phyloP scores from a whole-genome alignment of 1,140 invertebrate genomes.

The Neotoxoptera formosana region DNA sequence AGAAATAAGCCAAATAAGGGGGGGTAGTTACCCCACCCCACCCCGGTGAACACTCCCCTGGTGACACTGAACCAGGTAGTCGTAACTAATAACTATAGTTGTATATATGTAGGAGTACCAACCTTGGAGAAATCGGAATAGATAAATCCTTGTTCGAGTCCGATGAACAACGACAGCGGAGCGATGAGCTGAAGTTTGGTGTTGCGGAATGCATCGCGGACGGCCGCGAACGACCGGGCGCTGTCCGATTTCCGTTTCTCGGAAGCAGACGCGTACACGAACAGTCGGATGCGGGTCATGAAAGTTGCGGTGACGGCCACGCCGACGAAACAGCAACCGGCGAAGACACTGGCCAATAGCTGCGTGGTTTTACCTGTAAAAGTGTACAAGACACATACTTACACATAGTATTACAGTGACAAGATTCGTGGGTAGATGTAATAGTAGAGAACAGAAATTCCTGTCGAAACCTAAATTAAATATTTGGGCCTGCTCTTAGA shows the following conservation, averaged over 20 bases:
- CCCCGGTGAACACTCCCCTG: no score
- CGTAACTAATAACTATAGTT: neutral
- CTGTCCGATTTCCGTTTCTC: constrained; percentile 45
- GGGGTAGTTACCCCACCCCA: no score
- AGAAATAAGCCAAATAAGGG: no score
- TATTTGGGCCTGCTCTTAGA: no score
- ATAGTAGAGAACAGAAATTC: no score
- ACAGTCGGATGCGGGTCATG: constrained; percentile 65
- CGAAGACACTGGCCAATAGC: constrained; percentile 67
- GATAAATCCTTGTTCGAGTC: constrained; percentile 77
- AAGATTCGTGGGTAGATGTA: no score
- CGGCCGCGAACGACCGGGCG: constrained; percentile 60
- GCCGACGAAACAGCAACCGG: constrained; percentile 67
- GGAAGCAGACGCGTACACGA: constrained; percentile 64
- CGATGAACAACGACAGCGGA: constrained; percentile 75
- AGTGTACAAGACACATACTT: neutral
- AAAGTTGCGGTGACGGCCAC: constrained; percentile 67
- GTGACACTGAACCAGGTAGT: no score
- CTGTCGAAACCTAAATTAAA: no score
- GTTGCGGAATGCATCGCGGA: constrained; percentile 65
- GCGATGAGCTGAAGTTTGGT: constrained; percentile 69
- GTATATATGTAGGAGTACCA: neutral
- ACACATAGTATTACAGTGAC: no score
- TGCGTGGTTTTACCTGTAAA: constrained; percentile 63
- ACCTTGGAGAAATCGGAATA: constrained; percentile 76